Conservation (phyloP, 2,797 vertebrate species). For the Clamator glandarius region DNA sequence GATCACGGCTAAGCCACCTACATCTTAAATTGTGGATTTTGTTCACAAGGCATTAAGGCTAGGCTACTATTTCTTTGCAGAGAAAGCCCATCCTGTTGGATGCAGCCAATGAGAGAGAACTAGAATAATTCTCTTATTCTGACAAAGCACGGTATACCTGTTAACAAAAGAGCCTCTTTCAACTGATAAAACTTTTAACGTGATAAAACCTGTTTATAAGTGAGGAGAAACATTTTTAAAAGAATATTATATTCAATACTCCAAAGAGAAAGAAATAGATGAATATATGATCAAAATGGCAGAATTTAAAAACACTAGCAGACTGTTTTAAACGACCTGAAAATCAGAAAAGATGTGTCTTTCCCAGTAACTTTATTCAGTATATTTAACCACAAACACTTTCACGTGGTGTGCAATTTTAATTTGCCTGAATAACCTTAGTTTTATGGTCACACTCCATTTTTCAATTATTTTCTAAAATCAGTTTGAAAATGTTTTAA, state of each 20-base stretch:
- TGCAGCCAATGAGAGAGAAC: not conserved
- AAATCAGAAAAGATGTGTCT: not conserved
- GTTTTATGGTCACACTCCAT: not conserved
- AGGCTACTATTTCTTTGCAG: not conserved
- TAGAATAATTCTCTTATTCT: not conserved
- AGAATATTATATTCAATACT: not conserved
- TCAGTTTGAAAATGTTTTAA: not conserved
- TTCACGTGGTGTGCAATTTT: not conserved
- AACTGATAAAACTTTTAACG: not conserved
- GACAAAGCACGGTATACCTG: not conserved
- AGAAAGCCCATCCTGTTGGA: not conserved
- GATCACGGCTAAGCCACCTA: not conserved
- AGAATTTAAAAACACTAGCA: not conserved
- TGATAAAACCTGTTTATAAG: not conserved
- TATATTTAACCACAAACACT: not conserved
- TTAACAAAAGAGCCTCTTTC: not conserved
- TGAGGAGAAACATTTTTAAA: not conserved
- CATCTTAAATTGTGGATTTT: not conserved
- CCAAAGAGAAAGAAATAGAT: not conserved
- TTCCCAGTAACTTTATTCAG: not conserved
- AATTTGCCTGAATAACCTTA: not conserved
- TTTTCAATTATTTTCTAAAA: slow-evolving; percentile 11
- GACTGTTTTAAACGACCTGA: not conserved
- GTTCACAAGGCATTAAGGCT: not conserved
- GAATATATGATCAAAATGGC: not conserved